These are phyloP conservation scores for Conopomorpha cramerella DNA, from an alignment of 1,140 invertebrate species.

Conservation along the genomic window DNA sequence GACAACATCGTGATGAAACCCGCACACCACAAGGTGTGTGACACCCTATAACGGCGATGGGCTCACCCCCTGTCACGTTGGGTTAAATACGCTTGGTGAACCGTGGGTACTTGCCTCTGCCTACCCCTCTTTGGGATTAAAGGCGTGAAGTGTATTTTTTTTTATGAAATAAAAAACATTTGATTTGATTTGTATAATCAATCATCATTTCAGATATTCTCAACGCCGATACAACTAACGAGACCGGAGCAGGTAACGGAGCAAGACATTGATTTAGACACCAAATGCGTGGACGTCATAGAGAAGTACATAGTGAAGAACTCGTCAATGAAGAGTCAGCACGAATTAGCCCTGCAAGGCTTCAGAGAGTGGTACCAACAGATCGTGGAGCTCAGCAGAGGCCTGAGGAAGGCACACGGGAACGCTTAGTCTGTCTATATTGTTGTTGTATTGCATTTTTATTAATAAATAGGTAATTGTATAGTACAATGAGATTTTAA, in stretches of 20 bases:
- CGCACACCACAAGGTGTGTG: too few species aligned
- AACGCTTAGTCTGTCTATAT: slow-evolving; percentile 21
- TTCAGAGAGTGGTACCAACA: slow-evolving; percentile 67
- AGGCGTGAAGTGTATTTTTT: too few species aligned
- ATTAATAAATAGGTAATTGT: too few species aligned
- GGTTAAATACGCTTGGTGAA: too few species aligned
- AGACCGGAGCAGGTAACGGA: slow-evolving; percentile 22
- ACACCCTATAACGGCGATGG: too few species aligned
- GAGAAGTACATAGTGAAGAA: slow-evolving; percentile 66
- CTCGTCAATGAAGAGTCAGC: slow-evolving; percentile 62
- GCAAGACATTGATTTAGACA: slow-evolving; percentile 32
- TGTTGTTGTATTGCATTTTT: too few species aligned
- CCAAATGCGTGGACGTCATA: slow-evolving; percentile 61
- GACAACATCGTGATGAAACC: too few species aligned
- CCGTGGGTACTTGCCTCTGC: too few species aligned
- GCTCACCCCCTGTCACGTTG: too few species aligned
- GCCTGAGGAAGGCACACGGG: slow-evolving; percentile 69
- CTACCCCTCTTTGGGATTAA: too few species aligned
- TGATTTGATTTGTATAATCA: neutral
- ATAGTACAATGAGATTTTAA: too few species aligned
- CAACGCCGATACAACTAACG: slow-evolving; percentile 28
- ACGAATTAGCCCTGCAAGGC: slow-evolving; percentile 68
- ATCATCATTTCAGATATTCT: slow-evolving; percentile 29
- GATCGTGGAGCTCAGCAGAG: slow-evolving; percentile 59
- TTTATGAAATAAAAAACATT: too few species aligned